Base-by-base conservation (phyloP, 1,140 invertebrate genomes). In the Stratiolaelaps scimitus region DNA sequence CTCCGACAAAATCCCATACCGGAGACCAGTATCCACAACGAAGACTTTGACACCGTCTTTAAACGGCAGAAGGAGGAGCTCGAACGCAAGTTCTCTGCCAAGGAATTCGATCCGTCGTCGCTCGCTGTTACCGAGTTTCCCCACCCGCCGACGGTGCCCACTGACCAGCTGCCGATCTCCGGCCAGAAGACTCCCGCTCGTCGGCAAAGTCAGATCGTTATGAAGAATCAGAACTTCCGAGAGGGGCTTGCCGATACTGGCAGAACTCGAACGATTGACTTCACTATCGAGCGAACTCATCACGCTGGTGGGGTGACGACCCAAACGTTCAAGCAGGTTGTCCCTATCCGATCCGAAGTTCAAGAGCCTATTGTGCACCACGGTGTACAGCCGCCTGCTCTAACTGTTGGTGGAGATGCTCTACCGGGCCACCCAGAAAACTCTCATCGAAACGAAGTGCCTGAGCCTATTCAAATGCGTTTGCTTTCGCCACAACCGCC, bases 191-290 rank as follows among this genome's bases (percentile, higher is more conserved):
- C 15, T n/a, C 53, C 53, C 15, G 53, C 53, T 1, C 26, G 34
- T 17, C 53, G 53, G 5, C 53, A 60, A 23, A 60, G 34, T 60
- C 53, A 60, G 23, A 60, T 60, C 26, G 2, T 60, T 26, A n/a
- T 26, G 53, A 60, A 60, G 10, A 60, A 60, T 60, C 53, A 26
- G 23, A 60, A 60, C 26, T 60, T 60, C 53, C 53, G 26, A 23
- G 53, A 60, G 26, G 53, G 53, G 17, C 10, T 60, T 15, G 23
- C 26, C 1, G 53, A 60, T 2, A 40, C 34, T 10, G n/a, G 26
- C 6, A 15, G 23, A 26, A 60, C 53, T 1, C 26, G 34, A 26
- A 60, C 53, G 1, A 60, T 60, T 23, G 53, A 60, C 26, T 60
- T 60, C 53, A 60, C 53, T 4, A 60, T 60, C 1, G 53, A 60